Percentiles rank a stretch among this genome's conserved stretches.
phyloP scores from a whole-genome alignment of 2,888 invertebrate genomes.

The Nebria salina region DNA sequence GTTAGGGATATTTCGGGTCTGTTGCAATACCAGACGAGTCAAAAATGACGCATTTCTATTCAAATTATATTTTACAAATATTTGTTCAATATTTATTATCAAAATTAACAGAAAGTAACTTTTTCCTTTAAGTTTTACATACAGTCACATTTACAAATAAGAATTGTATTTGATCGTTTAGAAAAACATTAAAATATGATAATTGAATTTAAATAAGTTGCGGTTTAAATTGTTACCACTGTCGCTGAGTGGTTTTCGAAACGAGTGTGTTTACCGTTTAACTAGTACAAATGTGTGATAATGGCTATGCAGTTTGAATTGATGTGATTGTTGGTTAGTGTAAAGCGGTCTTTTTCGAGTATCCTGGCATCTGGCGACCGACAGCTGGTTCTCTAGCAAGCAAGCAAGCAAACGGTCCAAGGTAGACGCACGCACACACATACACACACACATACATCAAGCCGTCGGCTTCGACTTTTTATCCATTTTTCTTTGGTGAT shows the following conservation, averaged over 20 bases:
- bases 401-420: background rate
- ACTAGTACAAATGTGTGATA: background rate
- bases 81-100: conserved; percentile 20
- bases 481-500: background rate
- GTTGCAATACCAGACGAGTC: background rate
- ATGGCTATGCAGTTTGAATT: background rate
- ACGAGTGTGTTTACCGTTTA: background rate
- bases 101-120: conserved; percentile 35
- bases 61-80: too few species aligned
- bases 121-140: too few species aligned
- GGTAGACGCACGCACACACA: conserved; percentile 18
- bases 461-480: conserved; percentile 26
- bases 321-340: conserved; percentile 14
- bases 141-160: too few species aligned
- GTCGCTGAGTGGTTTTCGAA: background rate
- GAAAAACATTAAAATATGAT: too few species aligned
- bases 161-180: too few species aligned
- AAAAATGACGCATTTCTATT: too few species aligned
- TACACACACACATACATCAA: conserved; percentile 29
- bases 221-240: too few species aligned
- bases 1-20: background rate
- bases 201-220: too few species aligned
- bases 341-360: conserved; percentile 21
- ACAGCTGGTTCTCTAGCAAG: conserved; percentile 31
- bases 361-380: conserved; percentile 39